phyloP scores from a whole-genome alignment of 2,113 vertebrate species.

The Phoenicopterus ruber region DNA sequence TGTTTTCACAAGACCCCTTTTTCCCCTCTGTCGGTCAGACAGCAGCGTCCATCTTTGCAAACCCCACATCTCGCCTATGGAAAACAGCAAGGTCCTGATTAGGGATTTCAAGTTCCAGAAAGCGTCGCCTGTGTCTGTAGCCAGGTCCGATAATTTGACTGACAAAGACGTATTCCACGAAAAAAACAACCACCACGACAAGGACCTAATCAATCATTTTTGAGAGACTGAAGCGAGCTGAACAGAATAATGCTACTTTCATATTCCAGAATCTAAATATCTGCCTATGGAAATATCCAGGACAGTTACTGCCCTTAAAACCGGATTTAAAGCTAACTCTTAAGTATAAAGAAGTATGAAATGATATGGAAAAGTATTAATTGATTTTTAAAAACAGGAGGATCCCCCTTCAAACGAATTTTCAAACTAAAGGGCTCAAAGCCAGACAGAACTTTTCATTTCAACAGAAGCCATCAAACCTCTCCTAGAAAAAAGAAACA shows the following conservation, averaged over 20 bases:
- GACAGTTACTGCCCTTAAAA: background rate
- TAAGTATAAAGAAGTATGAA: background rate
- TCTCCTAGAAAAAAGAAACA: background rate
- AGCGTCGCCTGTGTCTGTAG: background rate
- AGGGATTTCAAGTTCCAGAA: background rate
- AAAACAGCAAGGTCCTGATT: background rate
- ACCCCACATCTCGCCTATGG: background rate
- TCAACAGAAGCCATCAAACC: background rate
- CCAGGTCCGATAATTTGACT: background rate
- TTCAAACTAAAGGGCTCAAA: background rate
- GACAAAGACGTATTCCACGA: background rate
- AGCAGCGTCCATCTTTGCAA: background rate
- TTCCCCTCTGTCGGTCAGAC: background rate
- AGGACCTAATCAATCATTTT: background rate
- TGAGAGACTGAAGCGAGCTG: background rate
- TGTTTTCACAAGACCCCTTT: background rate
- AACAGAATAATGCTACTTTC: background rate
- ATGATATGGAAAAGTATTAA: fast-evolving
- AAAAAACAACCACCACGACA: too few species aligned
- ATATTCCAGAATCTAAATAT: background rate
- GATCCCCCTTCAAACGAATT: background rate
- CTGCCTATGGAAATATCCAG: background rate
- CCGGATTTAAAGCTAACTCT: background rate
- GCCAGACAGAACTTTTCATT: background rate
- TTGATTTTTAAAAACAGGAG: fast-evolving